Percentiles rank a stretch among this genome's conserved stretches.
phyloP scores from a whole-genome alignment of 2,797 vertebrate species.

The Eulemur albifrons region DNA sequence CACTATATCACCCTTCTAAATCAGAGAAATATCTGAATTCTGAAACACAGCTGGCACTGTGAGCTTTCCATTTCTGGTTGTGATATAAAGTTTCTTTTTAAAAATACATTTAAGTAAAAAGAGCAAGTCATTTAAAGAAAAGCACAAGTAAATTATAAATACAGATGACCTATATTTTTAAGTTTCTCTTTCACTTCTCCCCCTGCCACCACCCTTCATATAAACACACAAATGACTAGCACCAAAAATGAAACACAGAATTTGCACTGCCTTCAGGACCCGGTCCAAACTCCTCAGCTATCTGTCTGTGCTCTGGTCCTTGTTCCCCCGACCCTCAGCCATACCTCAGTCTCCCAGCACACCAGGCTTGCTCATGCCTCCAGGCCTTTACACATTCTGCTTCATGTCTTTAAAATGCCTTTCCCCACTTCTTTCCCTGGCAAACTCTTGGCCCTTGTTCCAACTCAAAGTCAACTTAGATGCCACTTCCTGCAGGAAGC shows the following conservation, averaged over 20 bases:
- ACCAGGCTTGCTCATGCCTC: background rate
- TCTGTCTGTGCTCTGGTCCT: background rate
- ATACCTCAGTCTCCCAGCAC: background rate
- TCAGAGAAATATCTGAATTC: constrained; percentile 3
- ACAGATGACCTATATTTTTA: background rate
- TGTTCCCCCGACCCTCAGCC: fast-evolving
- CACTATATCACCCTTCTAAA: background rate
- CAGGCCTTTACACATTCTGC: background rate
- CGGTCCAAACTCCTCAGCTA: background rate
- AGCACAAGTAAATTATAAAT: background rate
- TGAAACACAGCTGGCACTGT: background rate
- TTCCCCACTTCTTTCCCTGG: background rate
- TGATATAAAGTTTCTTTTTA: background rate
- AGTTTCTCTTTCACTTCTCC: background rate
- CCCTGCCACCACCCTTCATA: background rate
- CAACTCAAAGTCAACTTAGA: background rate
- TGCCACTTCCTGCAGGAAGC: background rate
- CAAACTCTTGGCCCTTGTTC: background rate
- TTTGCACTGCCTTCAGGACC: background rate
- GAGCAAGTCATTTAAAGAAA: background rate
- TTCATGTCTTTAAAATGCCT: background rate
- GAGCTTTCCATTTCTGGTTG: background rate
- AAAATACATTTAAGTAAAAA: background rate
- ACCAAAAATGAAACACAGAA: background rate
- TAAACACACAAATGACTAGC: background rate